Base-by-base conservation (phyloP, 2,888 invertebrate species). In the Alcis repandata region DNA sequence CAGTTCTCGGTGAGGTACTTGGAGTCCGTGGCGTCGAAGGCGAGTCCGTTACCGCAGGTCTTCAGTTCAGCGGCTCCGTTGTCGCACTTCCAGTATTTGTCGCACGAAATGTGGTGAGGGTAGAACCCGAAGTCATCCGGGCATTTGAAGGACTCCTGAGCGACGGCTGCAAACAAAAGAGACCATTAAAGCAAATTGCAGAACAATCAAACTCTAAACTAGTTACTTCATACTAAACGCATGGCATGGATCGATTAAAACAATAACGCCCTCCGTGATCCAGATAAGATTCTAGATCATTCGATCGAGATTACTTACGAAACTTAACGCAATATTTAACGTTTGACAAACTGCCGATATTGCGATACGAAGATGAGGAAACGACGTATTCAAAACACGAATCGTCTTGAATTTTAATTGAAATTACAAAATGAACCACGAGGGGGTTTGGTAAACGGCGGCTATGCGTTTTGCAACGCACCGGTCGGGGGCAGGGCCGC, bases 1-100 rank as follows among this genome's bases (percentile, higher is more conserved):
- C 98, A 98, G 95, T 98, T 98, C 90, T 98, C 98, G 65, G 98
- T 97, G 83, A 98, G 94, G 94, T 96, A 98, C 94, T 98, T 98
- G 75, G 96, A 95, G 92, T 98, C 98, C 56, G 96, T 94, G 68
- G 98, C 96, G 86, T 98, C 98, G 89, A 98, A 98, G 61, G 98
- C 98, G 70, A 98, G 95, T 65, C 98, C 98, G 87, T 98, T 98
- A 63, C 98, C 98, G 93, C 98, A 98, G 49, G 98, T 98, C 91
- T 98, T 98, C 76, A 98, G 93, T 82, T 98, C 98, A 64, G 98
- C 96, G 10, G 91, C 96, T 75, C 97, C 97, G 81, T 97, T 97
- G 90, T 98, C 98, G 85, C 98, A 98, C 91, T 98, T 98, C 97
- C 97, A 98, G 93, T 98, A 98, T 91, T 98, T 98, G 94, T 98